Evolutionary conservation across 2,797 vertebrate genomes (phyloP), one percentile per base, ranked within the genome.

Genomic region (Bradypus variegatus): DNA sequence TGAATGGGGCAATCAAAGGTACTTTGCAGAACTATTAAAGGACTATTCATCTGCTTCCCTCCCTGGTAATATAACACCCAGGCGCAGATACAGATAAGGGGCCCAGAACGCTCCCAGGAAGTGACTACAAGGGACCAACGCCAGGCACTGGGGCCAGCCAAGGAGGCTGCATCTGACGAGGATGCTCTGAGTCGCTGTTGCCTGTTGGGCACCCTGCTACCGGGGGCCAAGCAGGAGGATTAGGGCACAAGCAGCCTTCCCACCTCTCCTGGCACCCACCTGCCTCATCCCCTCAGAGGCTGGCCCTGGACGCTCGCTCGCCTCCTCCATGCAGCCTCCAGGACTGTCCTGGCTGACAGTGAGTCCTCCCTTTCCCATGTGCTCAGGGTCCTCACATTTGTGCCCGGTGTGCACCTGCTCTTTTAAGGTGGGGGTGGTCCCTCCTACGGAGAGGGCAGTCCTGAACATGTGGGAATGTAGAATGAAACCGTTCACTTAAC

Each of bases 401-500:
- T 31, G 31, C 69, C 45, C 11, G 36, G 29, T 5, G 10, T 13
- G 8, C 1, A 11, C 15, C 12, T 11, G 23, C 62, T 21, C 19
- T 53, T 2, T 4, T 13, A 55, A 53, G 53, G 53, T 60, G 5
- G 11, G 53, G 14, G 48, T 3, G 48, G 19, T 33, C 73, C 31
- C 5, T 31, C 53, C 9, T 55, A 29, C 21, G 65, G 62, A 73
- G 55, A 79, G 84, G 62, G 70, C 1, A 27, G 79, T 29, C 21
- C 67, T 19, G 31, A 31, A 53, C 77, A 58, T 2, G 3, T 0
- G 1, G 69, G 25, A 11, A 8, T 10, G 60, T 1, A 48, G 53
- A 48, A 18, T 7, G 15, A 2, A n/a, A 27, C 50, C 36, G 58
- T 50, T 41, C 69, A 29, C 29, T 41, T 25, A 50, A 23, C 14